A percentile compares a stretch with the other conserved stretches of the same genome.
Conservation (phyloP, 2,797 vertebrate species). For the Betta splendens region DNA sequence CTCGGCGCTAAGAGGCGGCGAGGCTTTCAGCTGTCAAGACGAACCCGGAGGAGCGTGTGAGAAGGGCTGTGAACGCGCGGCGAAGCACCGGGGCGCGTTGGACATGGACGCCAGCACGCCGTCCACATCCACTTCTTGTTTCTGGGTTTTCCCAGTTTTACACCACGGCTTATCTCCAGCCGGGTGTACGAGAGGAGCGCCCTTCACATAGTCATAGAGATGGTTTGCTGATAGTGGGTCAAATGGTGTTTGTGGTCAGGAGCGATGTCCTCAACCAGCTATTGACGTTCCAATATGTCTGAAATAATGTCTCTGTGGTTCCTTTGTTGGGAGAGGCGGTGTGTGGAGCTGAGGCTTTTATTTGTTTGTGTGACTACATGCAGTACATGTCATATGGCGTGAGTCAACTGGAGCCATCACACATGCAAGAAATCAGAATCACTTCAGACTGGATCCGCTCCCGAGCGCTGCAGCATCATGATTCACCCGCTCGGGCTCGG, state of each 20-base stretch:
- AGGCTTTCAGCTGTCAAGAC: constrained; percentile 55
- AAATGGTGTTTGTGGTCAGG: constrained; percentile 43
- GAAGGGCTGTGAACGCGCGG: constrained; percentile 21
- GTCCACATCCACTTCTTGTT: not conserved
- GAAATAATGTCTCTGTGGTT: constrained; percentile 20
- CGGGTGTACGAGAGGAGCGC: constrained; percentile 11
- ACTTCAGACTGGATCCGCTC: constrained; percentile 42
- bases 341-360: not conserved
- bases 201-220: constrained; percentile 18
- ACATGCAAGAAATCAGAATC: constrained; percentile 70
- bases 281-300: constrained; percentile 34
- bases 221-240: too few species aligned
- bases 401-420: constrained; percentile 35
- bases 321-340: not conserved
- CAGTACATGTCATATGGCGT: constrained; percentile 8
- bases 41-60: constrained; percentile 34
- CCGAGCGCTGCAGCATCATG: constrained; percentile 36
- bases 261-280: constrained; percentile 32
- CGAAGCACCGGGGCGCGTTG: constrained; percentile 1
- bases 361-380: constrained; percentile 24
- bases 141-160: not conserved
- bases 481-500: constrained; percentile 49
- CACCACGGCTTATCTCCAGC: not conserved
- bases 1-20: constrained; percentile 24
- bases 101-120: constrained; percentile 23